Evolutionary conservation across 2,888 invertebrate genomes (phyloP), one percentile per base, ranked within the genome.

Genomic region (Zhengitettix transpicula): DNA sequence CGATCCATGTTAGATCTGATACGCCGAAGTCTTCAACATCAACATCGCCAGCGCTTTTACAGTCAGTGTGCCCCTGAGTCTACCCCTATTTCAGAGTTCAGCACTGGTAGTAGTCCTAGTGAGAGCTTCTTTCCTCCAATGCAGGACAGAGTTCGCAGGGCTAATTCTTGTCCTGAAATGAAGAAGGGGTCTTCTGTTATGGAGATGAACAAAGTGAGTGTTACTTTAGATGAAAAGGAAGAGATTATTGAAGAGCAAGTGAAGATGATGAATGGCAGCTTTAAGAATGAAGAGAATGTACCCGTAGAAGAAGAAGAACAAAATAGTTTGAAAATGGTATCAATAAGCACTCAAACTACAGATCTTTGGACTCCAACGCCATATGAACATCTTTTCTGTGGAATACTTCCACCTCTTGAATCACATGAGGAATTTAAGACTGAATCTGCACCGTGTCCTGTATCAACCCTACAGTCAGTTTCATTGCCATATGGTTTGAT

Each of bases 321-420:
- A 28, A 28, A 5, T n/a, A 40, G 16, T 7, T 68, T 65, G 59
- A 65, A 61, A 58, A 66, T 66, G 40, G 68, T 69, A 57, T 69
- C 71, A 28, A 66, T 67, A 10, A 71, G 73, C 42, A 81, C 83
- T 0, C 89, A 89, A 72, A 89, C 89, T 12, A 78, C 83, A 58
- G 83, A 84, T 69, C 73, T 79, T 65, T 82, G 84, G 78, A 66
- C 66, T 17, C 83, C 84, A 57, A 77, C 78, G 70, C 82, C 83
- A 53, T 89, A 89, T 70, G 89, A 89, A 70, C 83, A 85, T 70
- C 74, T 87, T 58, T 79, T 90, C 64, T 76, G 84, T n/a, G 84
- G 83, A 64, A 80, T 86, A 65, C 79, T 83, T 67, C 71, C 71
- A 10, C 64, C 66, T 14, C 61, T 52, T 12, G 57, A 62, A 28